Evolutionary conservation across 2,113 vertebrate genomes (phyloP).

Genomic region (Phainopepla nitens): DNA sequence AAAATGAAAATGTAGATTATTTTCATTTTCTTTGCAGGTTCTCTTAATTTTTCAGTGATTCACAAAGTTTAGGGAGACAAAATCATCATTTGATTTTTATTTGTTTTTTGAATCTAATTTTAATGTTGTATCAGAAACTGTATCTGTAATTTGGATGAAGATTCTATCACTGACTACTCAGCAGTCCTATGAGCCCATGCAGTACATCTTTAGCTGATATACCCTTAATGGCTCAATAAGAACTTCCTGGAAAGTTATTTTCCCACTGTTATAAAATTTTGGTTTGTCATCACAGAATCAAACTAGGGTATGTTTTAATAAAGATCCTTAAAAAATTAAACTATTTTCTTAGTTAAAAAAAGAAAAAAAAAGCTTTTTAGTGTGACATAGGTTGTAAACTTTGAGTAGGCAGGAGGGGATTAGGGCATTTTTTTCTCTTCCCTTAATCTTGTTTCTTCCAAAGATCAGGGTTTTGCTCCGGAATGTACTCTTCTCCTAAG

Average conservation of each 20-base stretch:
- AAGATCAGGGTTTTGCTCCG: neutral
- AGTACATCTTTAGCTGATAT: neutral
- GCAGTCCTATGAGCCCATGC: neutral
- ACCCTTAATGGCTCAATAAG: neutral
- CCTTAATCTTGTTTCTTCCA: neutral
- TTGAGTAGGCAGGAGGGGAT: neutral
- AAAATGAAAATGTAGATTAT: neutral
- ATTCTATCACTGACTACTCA: neutral
- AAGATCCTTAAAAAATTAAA: neutral
- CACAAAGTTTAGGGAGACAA: neutral
- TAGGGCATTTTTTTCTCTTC: neutral
- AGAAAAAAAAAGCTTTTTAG: neutral
- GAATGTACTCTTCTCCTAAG: neutral
- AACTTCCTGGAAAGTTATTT: neutral
- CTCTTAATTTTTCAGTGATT: neutral
- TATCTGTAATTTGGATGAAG: neutral
- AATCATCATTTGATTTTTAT: neutral
- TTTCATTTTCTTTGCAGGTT: neutral
- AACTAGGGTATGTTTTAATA: neutral
- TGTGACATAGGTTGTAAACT: neutral
- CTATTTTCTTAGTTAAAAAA: neutral
- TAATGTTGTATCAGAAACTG: neutral
- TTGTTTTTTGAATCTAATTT: neutral
- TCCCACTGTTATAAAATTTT: neutral
- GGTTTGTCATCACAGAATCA: neutral